These are phyloP conservation scores for Saimiri boliviensis DNA, from an alignment of 2,113 vertebrate species.

Conservation along the genomic window DNA sequence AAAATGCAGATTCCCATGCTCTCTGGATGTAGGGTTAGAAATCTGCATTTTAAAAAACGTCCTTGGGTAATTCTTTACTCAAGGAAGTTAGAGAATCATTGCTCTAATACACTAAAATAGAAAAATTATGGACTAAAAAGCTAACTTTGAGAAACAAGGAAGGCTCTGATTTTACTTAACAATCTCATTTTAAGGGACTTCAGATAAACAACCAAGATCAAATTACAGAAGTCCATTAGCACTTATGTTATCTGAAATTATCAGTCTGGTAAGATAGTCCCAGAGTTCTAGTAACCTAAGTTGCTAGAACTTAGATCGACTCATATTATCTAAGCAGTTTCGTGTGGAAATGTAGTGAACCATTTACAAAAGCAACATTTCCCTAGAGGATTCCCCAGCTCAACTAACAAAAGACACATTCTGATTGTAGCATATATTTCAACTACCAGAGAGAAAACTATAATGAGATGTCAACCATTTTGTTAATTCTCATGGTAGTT, in stretches of 20 bases:
- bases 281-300: constrained; percentile 1
- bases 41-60: background rate
- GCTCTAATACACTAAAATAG: background rate
- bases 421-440: background rate
- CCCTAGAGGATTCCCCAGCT: background rate
- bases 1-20: background rate
- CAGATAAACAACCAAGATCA: background rate
- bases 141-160: background rate
- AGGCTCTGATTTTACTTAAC: constrained; percentile 4
- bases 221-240: constrained; percentile 10
- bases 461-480: constrained; percentile 3
- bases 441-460: background rate
- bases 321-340: background rate
- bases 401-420: background rate
- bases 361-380: background rate
- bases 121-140: background rate
- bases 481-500: constrained; percentile 5
- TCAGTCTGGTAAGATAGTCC: background rate
- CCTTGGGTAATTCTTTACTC: background rate
- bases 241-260: constrained; percentile 28
- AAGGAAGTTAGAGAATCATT: background rate
- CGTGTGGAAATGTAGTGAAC: background rate
- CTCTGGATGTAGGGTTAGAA: background rate
- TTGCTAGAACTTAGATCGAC: background rate
- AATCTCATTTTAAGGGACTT: background rate